These are phyloP conservation scores for Rotaria magnacalcarata DNA, from an alignment of 2,888 invertebrate species.

Conservation along the genomic window DNA sequence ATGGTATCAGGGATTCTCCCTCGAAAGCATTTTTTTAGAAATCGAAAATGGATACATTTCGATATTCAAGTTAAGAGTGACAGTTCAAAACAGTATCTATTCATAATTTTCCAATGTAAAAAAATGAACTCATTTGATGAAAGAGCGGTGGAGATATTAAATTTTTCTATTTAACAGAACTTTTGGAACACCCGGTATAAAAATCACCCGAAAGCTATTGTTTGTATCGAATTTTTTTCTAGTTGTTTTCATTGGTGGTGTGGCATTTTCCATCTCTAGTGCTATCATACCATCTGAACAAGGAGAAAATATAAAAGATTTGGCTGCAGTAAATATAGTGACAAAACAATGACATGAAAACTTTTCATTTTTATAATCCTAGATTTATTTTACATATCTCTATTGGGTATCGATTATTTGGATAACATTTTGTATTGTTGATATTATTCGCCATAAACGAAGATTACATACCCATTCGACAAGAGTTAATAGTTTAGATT, in stretches of 20 bases:
- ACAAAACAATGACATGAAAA: neutral
- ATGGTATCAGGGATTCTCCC: no score
- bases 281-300: constrained; percentile 12
- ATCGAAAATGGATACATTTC: no score
- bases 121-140: no score
- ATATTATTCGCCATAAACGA: neutral
- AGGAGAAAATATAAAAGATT: neutral
- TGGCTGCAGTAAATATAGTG: neutral
- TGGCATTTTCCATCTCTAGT: neutral
- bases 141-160: no score
- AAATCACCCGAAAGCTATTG: no score
- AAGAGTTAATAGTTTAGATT: neutral
- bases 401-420: constrained; percentile 5
- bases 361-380: neutral
- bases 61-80: no score
- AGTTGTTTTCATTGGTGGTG: constrained; percentile 32
- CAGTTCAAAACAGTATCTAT: no score
- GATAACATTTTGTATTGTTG: constrained; percentile 15
- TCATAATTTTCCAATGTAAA: no score
- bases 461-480: neutral
- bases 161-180: no score
- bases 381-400: constrained; percentile 26
- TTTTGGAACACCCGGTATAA: no score
- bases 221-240: neutral
- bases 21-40: no score